Evolutionary conservation across 2,113 vertebrate species (phyloP).

Genomic region (Leptobrachium ailaonicum): DNA sequence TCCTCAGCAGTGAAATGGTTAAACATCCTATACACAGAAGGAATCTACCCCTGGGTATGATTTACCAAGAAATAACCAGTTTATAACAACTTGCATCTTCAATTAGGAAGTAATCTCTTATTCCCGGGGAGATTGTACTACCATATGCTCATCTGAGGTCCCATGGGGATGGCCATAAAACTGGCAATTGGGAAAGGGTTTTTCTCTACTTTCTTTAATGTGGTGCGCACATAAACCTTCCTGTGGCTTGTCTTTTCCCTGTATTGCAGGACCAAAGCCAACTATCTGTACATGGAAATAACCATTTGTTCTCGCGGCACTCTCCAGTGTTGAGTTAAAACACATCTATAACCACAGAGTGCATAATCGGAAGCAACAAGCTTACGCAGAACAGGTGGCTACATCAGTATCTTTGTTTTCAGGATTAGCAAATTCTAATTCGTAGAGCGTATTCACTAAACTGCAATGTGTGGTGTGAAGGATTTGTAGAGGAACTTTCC

Average conservation of each 20-base stretch:
- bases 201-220: background rate
- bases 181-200: background rate
- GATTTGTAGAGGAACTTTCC: no score
- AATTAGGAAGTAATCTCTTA: constrained; percentile 1
- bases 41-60: background rate
- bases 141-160: background rate
- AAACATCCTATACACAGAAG: background rate
- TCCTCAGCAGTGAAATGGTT: no score
- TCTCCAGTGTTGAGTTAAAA: no score
- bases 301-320: no score
- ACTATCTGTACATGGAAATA: background rate
- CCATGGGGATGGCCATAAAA: constrained; percentile 2
- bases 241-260: background rate
- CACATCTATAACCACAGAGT: no score
- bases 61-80: background rate
- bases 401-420: no score
- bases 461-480: no score
- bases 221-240: background rate
- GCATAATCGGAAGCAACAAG: no score
- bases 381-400: no score
- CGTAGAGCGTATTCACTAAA: no score
- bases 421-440: no score
- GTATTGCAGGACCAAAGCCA: no score
- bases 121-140: background rate
- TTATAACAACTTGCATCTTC: constrained; percentile 3